A percentile compares a stretch with the other conserved stretches of the same genome.
These are phyloP conservation scores for Tetramorium parvispinum DNA, from an alignment of 1,140 invertebrate species.

Conservation along the genomic window DNA sequence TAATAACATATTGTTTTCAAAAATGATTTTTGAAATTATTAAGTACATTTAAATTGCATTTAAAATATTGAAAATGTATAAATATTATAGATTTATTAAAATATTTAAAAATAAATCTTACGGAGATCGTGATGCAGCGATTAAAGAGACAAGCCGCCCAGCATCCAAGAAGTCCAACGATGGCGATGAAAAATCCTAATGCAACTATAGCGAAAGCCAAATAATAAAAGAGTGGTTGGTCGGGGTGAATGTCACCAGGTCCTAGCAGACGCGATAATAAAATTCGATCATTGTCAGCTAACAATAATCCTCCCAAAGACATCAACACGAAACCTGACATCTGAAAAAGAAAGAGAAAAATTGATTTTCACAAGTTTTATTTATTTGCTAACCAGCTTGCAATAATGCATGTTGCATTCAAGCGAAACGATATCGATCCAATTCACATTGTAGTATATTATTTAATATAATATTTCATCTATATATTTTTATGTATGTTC, in stretches of 20 bases:
- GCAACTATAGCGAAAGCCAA: conserved; percentile 88
- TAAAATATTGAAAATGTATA: neutral
- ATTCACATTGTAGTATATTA: neutral
- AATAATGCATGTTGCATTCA: conserved; percentile 12
- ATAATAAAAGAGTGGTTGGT: conserved; percentile 91
- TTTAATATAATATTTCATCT: neutral
- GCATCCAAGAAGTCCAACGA: conserved; percentile 90
- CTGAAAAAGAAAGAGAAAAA: conserved; percentile 85
- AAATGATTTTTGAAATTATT: neutral
- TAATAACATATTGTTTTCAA: neutral
- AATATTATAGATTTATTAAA: neutral
- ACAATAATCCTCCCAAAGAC: conserved; percentile 89
- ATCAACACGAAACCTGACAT: conserved; percentile 90
- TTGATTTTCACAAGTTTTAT: neutral
- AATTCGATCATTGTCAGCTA: conserved; percentile 89
- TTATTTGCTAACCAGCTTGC: neutral
- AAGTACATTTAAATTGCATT: neutral
- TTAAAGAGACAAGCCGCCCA: conserved; percentile 91
- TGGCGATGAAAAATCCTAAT: conserved; percentile 88
- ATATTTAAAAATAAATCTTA: conserved; percentile 82
- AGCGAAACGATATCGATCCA: neutral
- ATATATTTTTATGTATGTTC: conserved; percentile 12
- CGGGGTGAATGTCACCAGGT: conserved; percentile 84
- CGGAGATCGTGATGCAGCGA: conserved; percentile 89
- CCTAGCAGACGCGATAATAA: conserved; percentile 89